A percentile compares a stretch with the other conserved stretches of the same genome.
These are phyloP conservation scores for Motacilla alba DNA, from an alignment of 2,113 vertebrate genomes.

Conservation along the genomic window DNA sequence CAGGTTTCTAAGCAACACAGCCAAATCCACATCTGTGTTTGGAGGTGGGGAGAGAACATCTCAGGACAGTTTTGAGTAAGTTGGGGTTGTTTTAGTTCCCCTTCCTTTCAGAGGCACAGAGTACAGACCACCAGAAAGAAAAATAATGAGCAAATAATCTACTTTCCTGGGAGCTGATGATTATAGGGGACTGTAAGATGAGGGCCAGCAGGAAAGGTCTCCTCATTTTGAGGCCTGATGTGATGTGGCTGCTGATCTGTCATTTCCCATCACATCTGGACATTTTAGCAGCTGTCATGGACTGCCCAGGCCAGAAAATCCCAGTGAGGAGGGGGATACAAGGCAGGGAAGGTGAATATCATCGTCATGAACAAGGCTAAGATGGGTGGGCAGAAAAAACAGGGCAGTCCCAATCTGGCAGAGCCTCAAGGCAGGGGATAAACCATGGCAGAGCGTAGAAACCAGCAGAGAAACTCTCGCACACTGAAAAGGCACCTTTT, in stretches of 20 bases:
- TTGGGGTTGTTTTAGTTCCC: not conserved
- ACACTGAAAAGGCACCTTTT: not conserved
- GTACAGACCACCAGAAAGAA: not conserved
- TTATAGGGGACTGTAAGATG: not conserved
- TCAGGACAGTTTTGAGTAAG: not conserved
- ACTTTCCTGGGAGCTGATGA: not conserved
- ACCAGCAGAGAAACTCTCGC: not conserved
- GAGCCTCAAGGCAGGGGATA: not conserved
- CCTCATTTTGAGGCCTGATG: not conserved
- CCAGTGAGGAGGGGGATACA: not conserved
- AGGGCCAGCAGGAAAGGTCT: not conserved
- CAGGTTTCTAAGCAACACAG: conserved; percentile 43
- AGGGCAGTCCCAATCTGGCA: not conserved
- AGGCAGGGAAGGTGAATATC: not conserved
- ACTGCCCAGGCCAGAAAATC: not conserved
- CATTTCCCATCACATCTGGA: not conserved
- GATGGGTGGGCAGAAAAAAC: not conserved
- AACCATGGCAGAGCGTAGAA: not conserved
- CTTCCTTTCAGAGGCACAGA: not conserved
- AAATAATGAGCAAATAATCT: not conserved
- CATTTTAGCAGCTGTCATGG: not conserved
- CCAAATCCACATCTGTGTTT: not conserved
- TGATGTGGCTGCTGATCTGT: not conserved
- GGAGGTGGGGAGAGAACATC: not conserved
- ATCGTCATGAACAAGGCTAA: rapidly evolving